Evolutionary conservation across 2,797 vertebrate genomes (phyloP).

Genomic region (Perodicticus potto): DNA sequence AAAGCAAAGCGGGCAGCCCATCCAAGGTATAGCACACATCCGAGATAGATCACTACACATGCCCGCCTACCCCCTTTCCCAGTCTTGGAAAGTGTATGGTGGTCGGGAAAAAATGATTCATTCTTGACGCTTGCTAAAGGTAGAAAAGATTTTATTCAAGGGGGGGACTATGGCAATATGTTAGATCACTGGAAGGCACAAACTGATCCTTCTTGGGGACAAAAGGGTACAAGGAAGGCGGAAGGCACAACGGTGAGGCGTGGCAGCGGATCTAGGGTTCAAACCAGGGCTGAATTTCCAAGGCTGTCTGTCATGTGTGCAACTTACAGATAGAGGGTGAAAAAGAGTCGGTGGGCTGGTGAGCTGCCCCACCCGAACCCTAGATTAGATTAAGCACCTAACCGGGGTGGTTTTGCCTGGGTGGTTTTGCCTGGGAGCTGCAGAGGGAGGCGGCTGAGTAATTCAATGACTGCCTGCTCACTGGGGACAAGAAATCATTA

Average conservation of each 20-base stretch:
- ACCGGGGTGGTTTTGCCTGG: slow-evolving; percentile 75
- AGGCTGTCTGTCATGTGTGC: neutral
- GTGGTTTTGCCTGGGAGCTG: slow-evolving; percentile 85
- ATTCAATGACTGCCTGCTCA: slow-evolving; percentile 88
- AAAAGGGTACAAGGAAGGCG: neutral
- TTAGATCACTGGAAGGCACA: neutral
- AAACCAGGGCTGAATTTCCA: neutral
- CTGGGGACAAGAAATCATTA: slow-evolving; percentile 91
- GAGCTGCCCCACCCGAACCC: slow-evolving; percentile 77
- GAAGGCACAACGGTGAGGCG: neutral
- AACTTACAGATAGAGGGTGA: slow-evolving; percentile 81
- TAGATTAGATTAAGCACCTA: slow-evolving; percentile 87
- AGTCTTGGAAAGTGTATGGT: neutral
- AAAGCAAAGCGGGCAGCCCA: slow-evolving; percentile 78
- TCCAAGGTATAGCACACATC: slow-evolving; percentile 54
- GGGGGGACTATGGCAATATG: neutral
- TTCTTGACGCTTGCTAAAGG: neutral
- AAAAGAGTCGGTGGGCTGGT: slow-evolving; percentile 84
- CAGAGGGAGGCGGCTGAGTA: slow-evolving; percentile 86
- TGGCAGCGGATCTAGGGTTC: neutral
- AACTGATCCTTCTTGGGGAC: neutral
- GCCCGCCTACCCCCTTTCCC: neutral
- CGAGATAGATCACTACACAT: neutral
- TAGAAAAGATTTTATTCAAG: neutral
- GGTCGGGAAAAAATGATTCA: neutral